A percentile compares a stretch with the other conserved stretches of the same genome.
phyloP scores from a whole-genome alignment of 2,888 invertebrate species.

The Clitarchus hookeri region DNA sequence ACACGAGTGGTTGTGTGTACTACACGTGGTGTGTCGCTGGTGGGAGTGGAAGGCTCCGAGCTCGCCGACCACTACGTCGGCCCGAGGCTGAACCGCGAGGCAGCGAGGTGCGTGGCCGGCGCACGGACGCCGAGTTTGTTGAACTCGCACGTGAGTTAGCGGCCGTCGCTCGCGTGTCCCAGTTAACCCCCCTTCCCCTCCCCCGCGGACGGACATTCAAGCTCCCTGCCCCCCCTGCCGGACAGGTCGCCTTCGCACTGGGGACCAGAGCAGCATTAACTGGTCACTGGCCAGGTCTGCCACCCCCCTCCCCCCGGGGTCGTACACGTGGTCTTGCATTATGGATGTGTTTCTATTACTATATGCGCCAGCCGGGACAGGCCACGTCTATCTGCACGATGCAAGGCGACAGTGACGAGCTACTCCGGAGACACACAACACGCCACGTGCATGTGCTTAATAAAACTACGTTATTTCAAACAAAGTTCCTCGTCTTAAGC shows the following conservation, averaged over 20 bases:
- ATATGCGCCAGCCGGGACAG: neutral
- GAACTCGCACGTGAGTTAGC: neutral
- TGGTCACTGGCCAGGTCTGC: neutral
- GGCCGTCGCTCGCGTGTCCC: conserved; percentile 5
- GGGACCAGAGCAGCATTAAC: neutral
- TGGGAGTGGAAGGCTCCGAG: no score
- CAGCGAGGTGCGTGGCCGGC: neutral
- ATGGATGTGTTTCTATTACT: neutral
- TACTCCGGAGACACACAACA: no score
- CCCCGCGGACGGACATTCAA: neutral
- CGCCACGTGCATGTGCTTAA: no score
- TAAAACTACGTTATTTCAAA: no score
- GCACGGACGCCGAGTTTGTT: neutral
- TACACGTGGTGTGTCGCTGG: no score
- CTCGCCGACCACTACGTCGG: no score
- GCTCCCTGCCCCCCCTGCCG: no score
- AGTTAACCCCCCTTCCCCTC: neutral
- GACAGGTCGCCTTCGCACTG: no score
- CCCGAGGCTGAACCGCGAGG: no score
- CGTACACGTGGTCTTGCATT: neutral
- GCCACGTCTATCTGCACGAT: neutral
- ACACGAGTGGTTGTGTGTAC: no score
- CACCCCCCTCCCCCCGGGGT: neutral
- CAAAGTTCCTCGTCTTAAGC: no score
- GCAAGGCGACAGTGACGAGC: no score